A percentile compares a stretch with the other conserved stretches of the same genome.
Conservation (phyloP, 2,113 vertebrate genomes). For the Spermophilus dauricus region DNA sequence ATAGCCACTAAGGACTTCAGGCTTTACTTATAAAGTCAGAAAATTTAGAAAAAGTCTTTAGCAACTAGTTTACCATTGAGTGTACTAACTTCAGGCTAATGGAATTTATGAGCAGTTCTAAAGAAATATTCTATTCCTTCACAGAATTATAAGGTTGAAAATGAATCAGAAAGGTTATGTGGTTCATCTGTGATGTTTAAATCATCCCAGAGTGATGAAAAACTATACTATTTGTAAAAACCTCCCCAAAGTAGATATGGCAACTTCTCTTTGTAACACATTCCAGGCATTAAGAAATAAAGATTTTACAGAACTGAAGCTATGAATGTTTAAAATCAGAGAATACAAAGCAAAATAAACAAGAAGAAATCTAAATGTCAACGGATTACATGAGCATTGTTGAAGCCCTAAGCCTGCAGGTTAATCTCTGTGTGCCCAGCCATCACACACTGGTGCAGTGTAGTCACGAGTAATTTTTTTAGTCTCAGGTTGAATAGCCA, state of each 20-base stretch:
- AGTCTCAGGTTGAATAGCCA: neutral
- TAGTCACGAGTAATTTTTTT: neutral
- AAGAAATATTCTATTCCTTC: slow-evolving; percentile 68
- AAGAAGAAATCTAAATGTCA: too few species aligned
- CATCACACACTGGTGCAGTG: too few species aligned
- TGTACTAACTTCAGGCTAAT: slow-evolving; percentile 8
- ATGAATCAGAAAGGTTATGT: slow-evolving; percentile 30
- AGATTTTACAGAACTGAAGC: too few species aligned
- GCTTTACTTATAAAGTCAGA: slow-evolving; percentile 62
- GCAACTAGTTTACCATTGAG: slow-evolving; percentile 55
- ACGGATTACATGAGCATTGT: neutral
- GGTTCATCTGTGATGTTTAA: slow-evolving; percentile 57
- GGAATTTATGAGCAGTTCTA: slow-evolving; percentile 59
- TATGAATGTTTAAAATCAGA: too few species aligned
- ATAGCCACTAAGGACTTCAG: slow-evolving; percentile 36
- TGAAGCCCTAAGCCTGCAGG: neutral
- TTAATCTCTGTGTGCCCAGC: neutral
- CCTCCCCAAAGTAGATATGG: neutral
- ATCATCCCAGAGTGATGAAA: slow-evolving; percentile 39
- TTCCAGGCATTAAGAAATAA: too few species aligned
- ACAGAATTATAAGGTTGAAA: slow-evolving; percentile 47
- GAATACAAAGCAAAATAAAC: too few species aligned
- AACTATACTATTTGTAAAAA: slow-evolving; percentile 26
- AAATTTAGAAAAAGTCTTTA: slow-evolving; percentile 48
- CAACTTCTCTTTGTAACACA: slow-evolving; percentile 28